Evolutionary conservation across 2,113 vertebrate genomes (phyloP).

Genomic region (Micronisus gabar): DNA sequence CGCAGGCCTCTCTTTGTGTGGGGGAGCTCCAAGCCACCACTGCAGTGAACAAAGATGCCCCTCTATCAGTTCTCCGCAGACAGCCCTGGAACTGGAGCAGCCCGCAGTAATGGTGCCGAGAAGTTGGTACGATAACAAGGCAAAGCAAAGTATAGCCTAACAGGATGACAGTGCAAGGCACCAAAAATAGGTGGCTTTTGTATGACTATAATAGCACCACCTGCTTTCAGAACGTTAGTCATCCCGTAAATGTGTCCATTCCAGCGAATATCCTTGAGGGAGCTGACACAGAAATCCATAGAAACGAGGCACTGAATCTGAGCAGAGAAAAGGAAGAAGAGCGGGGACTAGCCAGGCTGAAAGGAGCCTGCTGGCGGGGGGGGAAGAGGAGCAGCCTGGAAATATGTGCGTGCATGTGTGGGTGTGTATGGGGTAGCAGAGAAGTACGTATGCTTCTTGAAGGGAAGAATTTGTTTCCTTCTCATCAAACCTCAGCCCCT

Average conservation of each 20-base stretch:
- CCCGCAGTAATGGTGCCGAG: not conserved
- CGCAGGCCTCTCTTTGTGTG: not conserved
- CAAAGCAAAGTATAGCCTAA: slow-evolving; percentile 34
- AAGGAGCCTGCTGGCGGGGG: not conserved
- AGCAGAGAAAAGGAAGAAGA: slow-evolving; percentile 23
- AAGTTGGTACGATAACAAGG: slow-evolving; percentile 32
- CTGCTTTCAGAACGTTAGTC: slow-evolving; percentile 56
- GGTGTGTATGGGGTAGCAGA: not conserved
- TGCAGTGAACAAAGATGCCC: slow-evolving; percentile 1
- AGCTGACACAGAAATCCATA: slow-evolving; percentile 64
- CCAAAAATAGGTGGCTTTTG: slow-evolving; percentile 63
- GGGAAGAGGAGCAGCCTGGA: slow-evolving; percentile 6
- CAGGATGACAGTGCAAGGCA: slow-evolving; percentile 36
- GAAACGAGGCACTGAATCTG: slow-evolving; percentile 22
- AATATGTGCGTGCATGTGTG: not conserved
- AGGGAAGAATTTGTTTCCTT: slow-evolving; percentile 38
- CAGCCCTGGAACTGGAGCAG: slow-evolving; percentile 1
- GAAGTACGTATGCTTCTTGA: not conserved
- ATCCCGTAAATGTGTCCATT: slow-evolving; percentile 60
- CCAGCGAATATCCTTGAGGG: slow-evolving; percentile 52
- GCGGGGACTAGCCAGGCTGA: not conserved
- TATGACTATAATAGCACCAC: slow-evolving; percentile 60
- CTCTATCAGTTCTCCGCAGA: slow-evolving; percentile 9
- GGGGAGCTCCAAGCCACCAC: not conserved
- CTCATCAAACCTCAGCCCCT: slow-evolving; percentile 26